These are phyloP conservation scores for Drosophila formosana DNA, from an alignment of 2,888 invertebrate species.

Conservation along the genomic window DNA sequence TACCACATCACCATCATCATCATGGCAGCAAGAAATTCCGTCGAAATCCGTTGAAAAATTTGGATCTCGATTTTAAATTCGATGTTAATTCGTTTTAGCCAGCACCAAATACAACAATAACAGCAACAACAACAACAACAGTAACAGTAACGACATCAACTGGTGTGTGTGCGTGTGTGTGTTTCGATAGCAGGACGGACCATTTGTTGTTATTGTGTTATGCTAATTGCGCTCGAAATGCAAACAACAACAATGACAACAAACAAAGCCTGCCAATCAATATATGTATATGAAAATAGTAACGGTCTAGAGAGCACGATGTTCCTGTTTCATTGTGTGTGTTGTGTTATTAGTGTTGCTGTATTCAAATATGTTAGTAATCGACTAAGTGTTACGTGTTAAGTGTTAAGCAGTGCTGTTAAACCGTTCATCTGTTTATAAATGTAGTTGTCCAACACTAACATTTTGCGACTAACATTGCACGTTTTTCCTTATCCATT, in stretches of 20 bases:
- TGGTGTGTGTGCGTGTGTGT: slow-evolving; percentile 71
- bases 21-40: slow-evolving; percentile 82
- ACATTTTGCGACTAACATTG: slow-evolving; percentile 20
- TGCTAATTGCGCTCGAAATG: slow-evolving; percentile 16
- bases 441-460: slow-evolving; percentile 27
- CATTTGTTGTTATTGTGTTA: slow-evolving; percentile 44
- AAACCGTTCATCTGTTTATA: slow-evolving; percentile 14
- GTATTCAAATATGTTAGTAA: slow-evolving; percentile 26
- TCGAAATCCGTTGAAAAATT: slow-evolving; percentile 82
- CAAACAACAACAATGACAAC: slow-evolving; percentile 39
- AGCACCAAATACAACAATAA: slow-evolving; percentile 52
- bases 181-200: slow-evolving; percentile 28
- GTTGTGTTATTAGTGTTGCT: slow-evolving; percentile 52
- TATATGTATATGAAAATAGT: slow-evolving; percentile 29
- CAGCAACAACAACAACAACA: slow-evolving; percentile 43
- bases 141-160: slow-evolving; percentile 50
- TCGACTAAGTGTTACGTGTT: slow-evolving; percentile 6
- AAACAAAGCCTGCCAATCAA: slow-evolving; percentile 38
- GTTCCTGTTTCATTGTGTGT: slow-evolving; percentile 29
- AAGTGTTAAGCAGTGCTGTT: slow-evolving; percentile 34
- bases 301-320: slow-evolving; percentile 53
- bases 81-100: slow-evolving; percentile 84
- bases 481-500: slow-evolving; percentile 43
- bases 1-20: slow-evolving; percentile 83
- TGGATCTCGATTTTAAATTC: slow-evolving; percentile 84